phyloP scores from a whole-genome alignment of 2,888 invertebrate species.

The Ectemnius cavifrons region DNA sequence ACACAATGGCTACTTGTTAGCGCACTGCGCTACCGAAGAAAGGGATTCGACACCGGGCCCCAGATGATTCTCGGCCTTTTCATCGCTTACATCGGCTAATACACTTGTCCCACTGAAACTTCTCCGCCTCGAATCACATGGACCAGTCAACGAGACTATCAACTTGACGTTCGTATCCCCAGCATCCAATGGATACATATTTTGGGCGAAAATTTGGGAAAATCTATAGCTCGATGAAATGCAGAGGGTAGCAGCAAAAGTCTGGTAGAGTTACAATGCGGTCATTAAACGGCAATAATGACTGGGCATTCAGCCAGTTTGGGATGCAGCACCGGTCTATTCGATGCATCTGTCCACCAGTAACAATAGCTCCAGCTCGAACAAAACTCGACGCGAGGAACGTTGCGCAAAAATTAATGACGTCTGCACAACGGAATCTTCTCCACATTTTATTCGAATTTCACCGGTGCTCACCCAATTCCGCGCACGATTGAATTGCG shows the following conservation, averaged over 20 bases:
- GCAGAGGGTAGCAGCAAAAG: too few species aligned
- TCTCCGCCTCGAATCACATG: too few species aligned
- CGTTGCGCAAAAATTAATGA: slow-evolving; percentile 45
- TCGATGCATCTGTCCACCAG: slow-evolving; percentile 62
- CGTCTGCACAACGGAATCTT: slow-evolving; percentile 3
- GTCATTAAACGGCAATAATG: slow-evolving; percentile 69
- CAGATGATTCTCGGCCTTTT: slow-evolving; percentile 29
- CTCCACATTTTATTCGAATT: too few species aligned
- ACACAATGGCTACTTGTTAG: slow-evolving; percentile 74
- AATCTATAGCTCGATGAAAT: too few species aligned
- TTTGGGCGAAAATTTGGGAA: too few species aligned
- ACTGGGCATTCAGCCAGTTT: slow-evolving; percentile 64
- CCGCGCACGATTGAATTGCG: too few species aligned
- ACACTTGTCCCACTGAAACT: slow-evolving; percentile 32
- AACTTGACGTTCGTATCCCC: not conserved
- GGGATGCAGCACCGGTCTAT: too few species aligned
- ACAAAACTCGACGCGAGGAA: slow-evolving; percentile 38
- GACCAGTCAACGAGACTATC: not conserved
- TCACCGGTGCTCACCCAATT: not conserved
- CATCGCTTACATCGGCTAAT: slow-evolving; percentile 18
- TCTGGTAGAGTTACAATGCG: slow-evolving; percentile 59
- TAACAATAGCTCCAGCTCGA: slow-evolving; percentile 48
- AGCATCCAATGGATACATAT: not conserved
- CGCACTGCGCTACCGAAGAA: slow-evolving; percentile 64
- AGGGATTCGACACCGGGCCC: slow-evolving; percentile 46